Percentiles rank a stretch among this genome's conserved stretches.
These are phyloP conservation scores for Sycobia sp. DNA, from an alignment of 1,140 invertebrate species.

Conservation along the genomic window DNA sequence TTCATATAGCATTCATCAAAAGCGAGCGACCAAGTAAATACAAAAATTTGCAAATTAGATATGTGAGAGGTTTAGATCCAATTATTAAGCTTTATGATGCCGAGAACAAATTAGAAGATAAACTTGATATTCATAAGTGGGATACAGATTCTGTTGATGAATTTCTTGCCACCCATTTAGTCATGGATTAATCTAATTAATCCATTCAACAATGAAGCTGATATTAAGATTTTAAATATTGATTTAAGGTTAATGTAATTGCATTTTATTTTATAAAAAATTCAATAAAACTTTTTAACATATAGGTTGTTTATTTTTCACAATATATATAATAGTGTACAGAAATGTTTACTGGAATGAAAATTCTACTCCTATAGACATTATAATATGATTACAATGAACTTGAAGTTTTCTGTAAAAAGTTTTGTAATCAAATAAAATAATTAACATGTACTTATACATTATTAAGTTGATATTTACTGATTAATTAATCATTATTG, in stretches of 20 bases:
- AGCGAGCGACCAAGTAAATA: constrained; percentile 85
- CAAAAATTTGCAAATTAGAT: constrained; percentile 86
- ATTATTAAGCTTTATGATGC: constrained; percentile 88
- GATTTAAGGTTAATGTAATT: constrained; percentile 16
- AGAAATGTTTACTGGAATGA: constrained; percentile 42
- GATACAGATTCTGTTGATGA: constrained; percentile 95
- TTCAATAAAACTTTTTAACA: constrained; percentile 29
- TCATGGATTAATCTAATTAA: constrained; percentile 50
- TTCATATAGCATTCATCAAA: constrained; percentile 80
- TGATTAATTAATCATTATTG: background rate
- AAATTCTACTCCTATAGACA: constrained; percentile 32
- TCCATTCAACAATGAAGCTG: no score
- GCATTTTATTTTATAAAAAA: constrained; percentile 10
- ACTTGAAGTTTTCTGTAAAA: background rate
- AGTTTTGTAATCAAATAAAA: background rate
- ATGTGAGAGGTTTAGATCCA: constrained; percentile 89
- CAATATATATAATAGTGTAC: constrained; percentile 29
- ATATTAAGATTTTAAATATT: no score
- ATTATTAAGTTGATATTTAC: background rate
- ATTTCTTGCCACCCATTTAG: constrained; percentile 86
- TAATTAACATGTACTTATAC: background rate
- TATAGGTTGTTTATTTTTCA: constrained; percentile 36
- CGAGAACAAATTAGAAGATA: constrained; percentile 80
- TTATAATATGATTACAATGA: constrained; percentile 13
- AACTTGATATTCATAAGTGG: constrained; percentile 95